Evolutionary conservation across 2,888 invertebrate species (phyloP), one percentile per base, ranked within the genome.

Genomic region (Corbicula japonica): DNA sequence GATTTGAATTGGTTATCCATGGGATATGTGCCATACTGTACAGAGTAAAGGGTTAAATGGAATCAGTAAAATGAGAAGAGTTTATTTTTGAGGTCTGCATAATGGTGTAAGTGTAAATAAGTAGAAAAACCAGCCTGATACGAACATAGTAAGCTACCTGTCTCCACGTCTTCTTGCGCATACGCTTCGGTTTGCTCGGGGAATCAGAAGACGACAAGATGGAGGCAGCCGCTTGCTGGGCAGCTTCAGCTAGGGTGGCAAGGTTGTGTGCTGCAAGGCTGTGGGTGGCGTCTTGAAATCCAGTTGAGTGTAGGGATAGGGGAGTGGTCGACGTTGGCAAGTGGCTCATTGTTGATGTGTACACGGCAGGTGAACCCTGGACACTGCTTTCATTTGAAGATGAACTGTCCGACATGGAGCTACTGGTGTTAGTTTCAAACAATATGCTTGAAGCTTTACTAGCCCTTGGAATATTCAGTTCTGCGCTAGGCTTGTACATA

Each of bases 91-190:
- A n/a, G n/a, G n/a, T n/a, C n/a, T n/a, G n/a, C n/a, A n/a, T n/a
- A n/a, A n/a, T n/a, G n/a, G n/a, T 80, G 83, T 73, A 79, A 76
- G 75, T 81, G 76, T 85, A 87, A 83, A 83, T 86, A 69, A 85
- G 54, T 60, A 65, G 70, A 77, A 77, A 84, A 84, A 74, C 84
- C 84, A 83, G 83, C 76, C 83, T 86, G 86, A 87, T 87, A 87
- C 87, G 86, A 86, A 87, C 87, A 87, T 87, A 87, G 86, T 80
- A 84, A 72, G 85, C 84, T 87, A 87, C 87, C 91, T 92, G 92
- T 84, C 90, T 87, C 92, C 92, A 92, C 65, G 91, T 90, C 86
- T 92, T 94, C 86, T 90, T 94, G 63, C 91, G 87, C 88, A 89
- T 72, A 30, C 92, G 86, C 77, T 91, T 91, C 18, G 88, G 87